phyloP scores from a whole-genome alignment of 2,797 vertebrate species.

The Poeciliopsis gracilis region DNA sequence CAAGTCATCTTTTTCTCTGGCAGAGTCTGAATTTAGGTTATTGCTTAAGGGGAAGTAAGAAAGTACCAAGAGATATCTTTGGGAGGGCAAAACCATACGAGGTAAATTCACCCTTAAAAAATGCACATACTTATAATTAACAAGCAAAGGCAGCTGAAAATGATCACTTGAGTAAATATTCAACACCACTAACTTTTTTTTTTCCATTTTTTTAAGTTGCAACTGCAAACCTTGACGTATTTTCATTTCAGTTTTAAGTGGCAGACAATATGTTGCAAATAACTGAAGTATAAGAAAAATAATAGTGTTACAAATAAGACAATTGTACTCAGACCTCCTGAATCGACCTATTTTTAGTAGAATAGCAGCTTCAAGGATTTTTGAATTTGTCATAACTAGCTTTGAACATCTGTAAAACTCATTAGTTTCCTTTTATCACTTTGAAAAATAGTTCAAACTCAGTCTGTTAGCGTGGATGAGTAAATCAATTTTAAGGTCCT shows the following conservation, averaged over 20 bases:
- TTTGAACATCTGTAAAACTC: not conserved
- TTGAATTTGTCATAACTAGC: not conserved
- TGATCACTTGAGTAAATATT: not conserved
- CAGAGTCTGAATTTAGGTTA: slow-evolving; percentile 54
- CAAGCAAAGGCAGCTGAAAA: slow-evolving; percentile 4
- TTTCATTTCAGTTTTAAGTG: not conserved
- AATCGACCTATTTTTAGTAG: not conserved
- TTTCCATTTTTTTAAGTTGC: not conserved
- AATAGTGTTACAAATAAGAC: not conserved
- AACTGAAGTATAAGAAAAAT: not conserved
- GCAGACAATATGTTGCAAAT: not conserved
- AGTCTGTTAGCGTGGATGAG: not conserved
- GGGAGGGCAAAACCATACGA: not conserved
- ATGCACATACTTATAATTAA: slow-evolving; percentile 2
- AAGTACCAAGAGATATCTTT: slow-evolving; percentile 19
- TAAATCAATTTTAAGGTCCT: not conserved
- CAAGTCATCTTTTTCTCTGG: slow-evolving; percentile 17
- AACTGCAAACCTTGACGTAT: not conserved
- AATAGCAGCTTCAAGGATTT: not conserved
- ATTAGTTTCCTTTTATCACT: not conserved
- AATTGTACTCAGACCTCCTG: not conserved
- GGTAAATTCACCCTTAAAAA: not conserved
- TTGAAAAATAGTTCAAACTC: not conserved
- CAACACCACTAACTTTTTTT: not conserved
- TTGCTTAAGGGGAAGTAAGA: slow-evolving; percentile 26